Evolutionary conservation across 2,888 invertebrate species (phyloP), one percentile per base, ranked within the genome.

Genomic region (Apamea sordens): DNA sequence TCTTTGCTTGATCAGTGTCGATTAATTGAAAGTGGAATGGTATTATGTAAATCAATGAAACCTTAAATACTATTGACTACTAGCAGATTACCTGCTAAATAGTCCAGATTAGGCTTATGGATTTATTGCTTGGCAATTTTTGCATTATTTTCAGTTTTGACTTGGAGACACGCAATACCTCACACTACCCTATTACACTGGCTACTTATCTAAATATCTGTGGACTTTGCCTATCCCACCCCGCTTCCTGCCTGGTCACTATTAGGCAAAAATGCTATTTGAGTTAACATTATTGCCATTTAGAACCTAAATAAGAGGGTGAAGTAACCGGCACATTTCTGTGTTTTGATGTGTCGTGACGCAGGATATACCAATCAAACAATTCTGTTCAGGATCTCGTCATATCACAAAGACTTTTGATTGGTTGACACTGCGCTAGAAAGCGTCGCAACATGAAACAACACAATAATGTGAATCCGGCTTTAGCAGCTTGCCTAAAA

Each of bases 161-260:
- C 77, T 77, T 76, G 50, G 64, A 64, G 15, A 64, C 59, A 61
- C 59, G 47, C 32, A 61, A 56, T 13, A 56, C 24, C 10, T 36
- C 13, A 76, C 47, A 68, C 50, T n/a, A 59, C 15, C 13, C 18
- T 18, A 69, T 18, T 32, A 80, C 24, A 69, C 78, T 61, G 41
- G 28, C 28, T 28, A 18, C 28, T 56, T 15, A 44, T 18, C 24
- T 61, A 11, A 28, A 50, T 69, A 61, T 50, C 24, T 65, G 67
- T 68, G 53, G 61, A 68, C 75, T 82, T 53, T 18, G 32, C 15
- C 21, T 8, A 41, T n/a, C 36, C 13, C 28, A 61, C 15, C 61
- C 24, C 13, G n/a, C n/a, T 32, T 44, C 5, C n/a, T 21, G 32
- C 15, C 15, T 41, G 15, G 7, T 28, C 28, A 18, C 61, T 28